Percentiles rank a stretch among this genome's conserved stretches.
Conservation (phyloP, 2,888 invertebrate species). For the Mactromeris polynyma region DNA sequence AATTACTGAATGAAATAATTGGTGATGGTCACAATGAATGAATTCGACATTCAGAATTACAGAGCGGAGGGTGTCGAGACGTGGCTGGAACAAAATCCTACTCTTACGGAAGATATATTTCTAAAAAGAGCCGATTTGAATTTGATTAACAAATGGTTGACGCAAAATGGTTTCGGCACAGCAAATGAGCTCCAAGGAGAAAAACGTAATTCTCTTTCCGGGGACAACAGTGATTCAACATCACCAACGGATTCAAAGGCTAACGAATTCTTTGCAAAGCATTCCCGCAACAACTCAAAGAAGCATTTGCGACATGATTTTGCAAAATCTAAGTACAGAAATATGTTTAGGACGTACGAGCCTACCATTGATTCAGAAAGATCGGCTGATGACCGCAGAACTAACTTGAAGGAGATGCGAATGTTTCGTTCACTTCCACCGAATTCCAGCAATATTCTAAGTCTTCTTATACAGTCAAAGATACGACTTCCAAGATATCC, state of each 20-base stretch:
- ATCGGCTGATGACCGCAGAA: slow-evolving; percentile 86
- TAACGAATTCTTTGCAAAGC: slow-evolving; percentile 79
- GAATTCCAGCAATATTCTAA: slow-evolving; percentile 88
- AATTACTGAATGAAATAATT: not conserved
- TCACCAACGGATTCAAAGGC: slow-evolving; percentile 75
- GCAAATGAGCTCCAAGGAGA: slow-evolving; percentile 83
- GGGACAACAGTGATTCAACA: slow-evolving; percentile 76
- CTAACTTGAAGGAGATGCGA: slow-evolving; percentile 88
- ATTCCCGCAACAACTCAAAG: slow-evolving; percentile 87
- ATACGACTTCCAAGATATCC: slow-evolving; percentile 88
- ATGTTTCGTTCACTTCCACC: slow-evolving; percentile 89
- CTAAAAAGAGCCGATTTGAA: slow-evolving; percentile 88
- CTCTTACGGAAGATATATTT: slow-evolving; percentile 88
- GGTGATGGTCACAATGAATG: slow-evolving; percentile 32
- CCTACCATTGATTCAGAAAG: slow-evolving; percentile 72
- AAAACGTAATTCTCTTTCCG: slow-evolving; percentile 22
- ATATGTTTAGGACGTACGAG: slow-evolving; percentile 88
- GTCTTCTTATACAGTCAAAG: slow-evolving; percentile 88
- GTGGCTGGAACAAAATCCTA: slow-evolving; percentile 88
- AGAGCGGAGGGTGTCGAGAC: slow-evolving; percentile 86
- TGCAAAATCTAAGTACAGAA: slow-evolving; percentile 88
- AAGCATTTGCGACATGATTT: slow-evolving; percentile 88
- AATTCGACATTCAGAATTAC: slow-evolving; percentile 24
- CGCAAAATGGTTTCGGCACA: slow-evolving; percentile 87
- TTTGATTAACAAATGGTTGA: slow-evolving; percentile 88